Evolutionary conservation across 2,113 vertebrate genomes (phyloP).

Genomic region (Oryzias woworae): DNA sequence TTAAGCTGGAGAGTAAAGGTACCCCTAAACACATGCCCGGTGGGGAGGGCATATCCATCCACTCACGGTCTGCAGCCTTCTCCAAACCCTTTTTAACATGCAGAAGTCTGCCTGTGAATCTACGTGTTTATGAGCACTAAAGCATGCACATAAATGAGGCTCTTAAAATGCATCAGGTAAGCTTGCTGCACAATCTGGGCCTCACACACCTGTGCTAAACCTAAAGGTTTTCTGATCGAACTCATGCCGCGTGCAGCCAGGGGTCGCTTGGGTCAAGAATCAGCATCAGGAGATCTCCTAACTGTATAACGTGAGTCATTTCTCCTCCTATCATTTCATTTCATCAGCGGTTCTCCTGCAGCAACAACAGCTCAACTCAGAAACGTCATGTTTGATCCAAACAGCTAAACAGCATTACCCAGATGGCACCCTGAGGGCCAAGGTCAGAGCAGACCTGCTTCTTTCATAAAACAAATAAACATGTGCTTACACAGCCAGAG

Average conservation of each 20-base stretch:
- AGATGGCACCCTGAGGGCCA: slow-evolving; percentile 42
- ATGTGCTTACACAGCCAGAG: not conserved
- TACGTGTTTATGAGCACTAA: slow-evolving; percentile 8
- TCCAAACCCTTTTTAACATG: too few relatives aligned
- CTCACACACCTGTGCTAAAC: slow-evolving; percentile 25
- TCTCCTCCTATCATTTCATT: slow-evolving; percentile 4
- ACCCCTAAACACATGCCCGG: too few relatives aligned
- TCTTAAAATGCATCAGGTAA: slow-evolving; percentile 44
- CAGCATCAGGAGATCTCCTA: slow-evolving; percentile 31
- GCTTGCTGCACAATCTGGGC: slow-evolving; percentile 13
- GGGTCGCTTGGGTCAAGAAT: slow-evolving; percentile 9
- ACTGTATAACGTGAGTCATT: slow-evolving; percentile 47
- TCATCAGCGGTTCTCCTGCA: slow-evolving; percentile 10
- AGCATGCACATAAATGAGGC: slow-evolving; percentile 32
- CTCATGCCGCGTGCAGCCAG: slow-evolving; percentile 6
- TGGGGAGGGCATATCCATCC: too few relatives aligned
- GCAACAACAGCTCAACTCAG: slow-evolving; percentile 21
- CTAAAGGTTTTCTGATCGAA: slow-evolving; percentile 43
- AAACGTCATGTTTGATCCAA: slow-evolving; percentile 44
- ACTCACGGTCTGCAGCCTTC: too few relatives aligned
- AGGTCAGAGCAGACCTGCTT: slow-evolving; percentile 32
- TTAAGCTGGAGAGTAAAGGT: too few relatives aligned
- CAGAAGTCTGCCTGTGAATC: not conserved
- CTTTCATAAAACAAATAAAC: slow-evolving; percentile 8
- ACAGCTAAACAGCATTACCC: slow-evolving; percentile 52